Evolutionary conservation across 2,888 invertebrate species (phyloP).

Genomic region (Rhyacophila evoluta): DNA sequence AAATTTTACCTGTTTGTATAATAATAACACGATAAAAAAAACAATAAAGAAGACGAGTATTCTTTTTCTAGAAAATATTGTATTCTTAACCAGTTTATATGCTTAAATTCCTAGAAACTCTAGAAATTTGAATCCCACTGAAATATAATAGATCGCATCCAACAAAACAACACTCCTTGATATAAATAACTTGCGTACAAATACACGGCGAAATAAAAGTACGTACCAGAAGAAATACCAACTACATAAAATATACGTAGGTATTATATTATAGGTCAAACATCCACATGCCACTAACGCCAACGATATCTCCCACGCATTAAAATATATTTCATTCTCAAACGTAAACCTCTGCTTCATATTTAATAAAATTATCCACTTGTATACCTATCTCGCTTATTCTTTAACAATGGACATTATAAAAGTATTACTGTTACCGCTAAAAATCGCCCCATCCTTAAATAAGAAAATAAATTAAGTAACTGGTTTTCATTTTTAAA

Average conservation of each 20-base stretch:
- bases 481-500: too few relatives aligned
- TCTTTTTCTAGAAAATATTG: too few relatives aligned
- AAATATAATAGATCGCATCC: background rate
- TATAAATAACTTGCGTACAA: background rate
- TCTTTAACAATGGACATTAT: background rate
- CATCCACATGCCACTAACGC: background rate
- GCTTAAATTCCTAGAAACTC: background rate
- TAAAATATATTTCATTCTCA: background rate
- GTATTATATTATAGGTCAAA: slow-evolving; percentile 5
- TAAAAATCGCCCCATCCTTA: background rate
- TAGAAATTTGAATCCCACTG: background rate
- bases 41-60: too few relatives aligned
- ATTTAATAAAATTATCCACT: background rate
- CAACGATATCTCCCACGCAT: background rate
- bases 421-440: background rate
- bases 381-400: background rate
- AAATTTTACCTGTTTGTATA: too few relatives aligned
- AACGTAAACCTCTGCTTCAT: background rate
- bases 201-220: background rate
- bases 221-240: background rate
- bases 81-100: too few relatives aligned
- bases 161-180: background rate
- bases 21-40: too few relatives aligned
- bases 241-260: background rate
- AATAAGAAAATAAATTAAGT: too few relatives aligned